Evolutionary conservation across 2,888 invertebrate species (phyloP), one percentile per base, ranked within the genome.

Genomic region (Pogonocherus hispidulus): DNA sequence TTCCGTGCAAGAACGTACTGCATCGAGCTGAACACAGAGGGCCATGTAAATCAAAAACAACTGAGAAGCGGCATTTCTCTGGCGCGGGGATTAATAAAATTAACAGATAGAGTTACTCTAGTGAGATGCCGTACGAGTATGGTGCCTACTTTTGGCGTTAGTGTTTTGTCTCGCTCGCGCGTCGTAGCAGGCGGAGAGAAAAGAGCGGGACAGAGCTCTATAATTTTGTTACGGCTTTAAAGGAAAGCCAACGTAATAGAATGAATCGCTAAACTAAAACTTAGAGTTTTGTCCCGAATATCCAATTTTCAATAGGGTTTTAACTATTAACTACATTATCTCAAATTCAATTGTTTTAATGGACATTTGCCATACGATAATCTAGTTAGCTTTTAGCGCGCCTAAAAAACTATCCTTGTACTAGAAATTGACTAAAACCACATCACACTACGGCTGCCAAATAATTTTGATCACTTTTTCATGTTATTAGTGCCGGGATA

Each of bases 21-120:
- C 47, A 47, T 16, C 41, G 19, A 47, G 41, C 47, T 23, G 32
- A 57, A 57, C 18, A 59, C 59, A 27, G 14, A 46, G 47, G 35
- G 59, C 59, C 46, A 59, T 59, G 59, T 35, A 59, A 59, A 59
- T 59, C 59, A 59, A 59, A 59, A 59, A 59, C 59, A 59, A 59
- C 59, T 32, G 59, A 47, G 59, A n/a, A 59, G 63, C 68, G 64
- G 63, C 67, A 69, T 67, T 69, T 65, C 69, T 67, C 57, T 64
- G 56, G 65, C 67, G 62, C 64, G 73, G 79, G 82, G 83, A 82
- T 83, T 84, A 83, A 84, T 83, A 82, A 83, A 83, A 83, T 83
- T 83, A 84, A 83, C 83, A 82, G 82, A 83, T 83, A 82, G 81
- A 82, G 80, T 81, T 81, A 82, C 82, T 82, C 78, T 79, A 80